Conservation (phyloP, 2,113 vertebrate genomes). For the Brachyhypopomus gauderio region DNA sequence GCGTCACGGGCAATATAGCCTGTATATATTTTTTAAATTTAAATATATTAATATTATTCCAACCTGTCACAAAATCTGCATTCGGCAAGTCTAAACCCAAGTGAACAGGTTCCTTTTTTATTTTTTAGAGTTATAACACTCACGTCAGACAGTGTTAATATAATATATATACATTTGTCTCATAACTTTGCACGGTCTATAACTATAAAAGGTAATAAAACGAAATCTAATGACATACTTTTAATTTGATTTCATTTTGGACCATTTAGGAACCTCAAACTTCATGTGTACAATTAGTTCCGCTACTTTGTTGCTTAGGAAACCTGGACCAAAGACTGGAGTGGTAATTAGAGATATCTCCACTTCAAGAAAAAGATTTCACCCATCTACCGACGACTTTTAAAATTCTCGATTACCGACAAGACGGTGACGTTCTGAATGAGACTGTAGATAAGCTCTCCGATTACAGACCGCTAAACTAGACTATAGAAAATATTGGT, state of each 20-base stretch:
- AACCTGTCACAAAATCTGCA: not conserved
- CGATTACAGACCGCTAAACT: not conserved
- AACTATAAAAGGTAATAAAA: not conserved
- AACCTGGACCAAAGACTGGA: not conserved
- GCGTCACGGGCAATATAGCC: conserved; percentile 57
- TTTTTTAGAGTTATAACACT: too few relatives aligned
- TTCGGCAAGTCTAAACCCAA: not conserved
- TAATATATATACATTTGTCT: too few relatives aligned
- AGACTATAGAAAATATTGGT: not conserved
- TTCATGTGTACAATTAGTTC: not conserved
- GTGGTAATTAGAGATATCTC: too few relatives aligned
- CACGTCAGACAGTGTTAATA: too few relatives aligned
- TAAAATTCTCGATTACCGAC: too few relatives aligned
- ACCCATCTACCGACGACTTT: too few relatives aligned
- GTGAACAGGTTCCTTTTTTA: not conserved
- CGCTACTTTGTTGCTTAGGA: not conserved
- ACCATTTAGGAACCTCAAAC: not conserved
- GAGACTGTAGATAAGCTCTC: not conserved
- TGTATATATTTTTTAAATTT: not conserved
- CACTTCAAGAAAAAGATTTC: too few relatives aligned
- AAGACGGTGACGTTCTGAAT: too few relatives aligned
- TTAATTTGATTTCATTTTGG: not conserved
- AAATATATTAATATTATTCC: too few relatives aligned
- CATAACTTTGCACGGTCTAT: too few relatives aligned
- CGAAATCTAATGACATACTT: not conserved